Percentiles rank a stretch among this genome's conserved stretches.
phyloP scores from a whole-genome alignment of 2,888 invertebrate genomes.

The Athripsodes cinereus region DNA sequence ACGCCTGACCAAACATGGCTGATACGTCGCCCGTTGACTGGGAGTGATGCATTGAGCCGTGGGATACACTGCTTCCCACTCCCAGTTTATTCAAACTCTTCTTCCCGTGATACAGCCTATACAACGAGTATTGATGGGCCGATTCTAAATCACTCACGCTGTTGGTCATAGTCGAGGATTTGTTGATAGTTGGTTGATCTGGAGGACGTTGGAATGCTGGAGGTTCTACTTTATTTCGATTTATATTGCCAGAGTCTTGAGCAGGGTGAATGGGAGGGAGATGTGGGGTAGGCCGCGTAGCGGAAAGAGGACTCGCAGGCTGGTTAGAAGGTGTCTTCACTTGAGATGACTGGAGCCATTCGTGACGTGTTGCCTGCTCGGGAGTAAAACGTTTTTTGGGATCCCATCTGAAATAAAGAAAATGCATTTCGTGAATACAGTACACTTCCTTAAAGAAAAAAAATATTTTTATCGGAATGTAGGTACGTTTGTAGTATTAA shows the following conservation, averaged over 20 bases:
- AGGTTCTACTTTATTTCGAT: conserved; percentile 34
- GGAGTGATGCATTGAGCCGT: conserved; percentile 48
- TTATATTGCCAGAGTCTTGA: conserved; percentile 8
- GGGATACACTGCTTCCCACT: conserved; percentile 22
- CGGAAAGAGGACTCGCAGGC: conserved; percentile 41
- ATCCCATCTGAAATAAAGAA: conserved; percentile 68
- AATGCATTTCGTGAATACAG: too few relatives aligned
- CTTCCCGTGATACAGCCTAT: conserved; percentile 38
- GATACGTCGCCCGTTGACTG: conserved; percentile 61
- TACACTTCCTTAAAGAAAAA: too few relatives aligned
- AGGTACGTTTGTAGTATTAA: too few relatives aligned
- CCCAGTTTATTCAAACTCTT: conserved; percentile 28
- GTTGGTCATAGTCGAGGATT: conserved; percentile 29
- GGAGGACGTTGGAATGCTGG: conserved; percentile 36
- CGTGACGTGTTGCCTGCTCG: conserved; percentile 84
- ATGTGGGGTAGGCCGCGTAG: conserved; percentile 38
- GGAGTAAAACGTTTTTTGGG: conserved; percentile 86
- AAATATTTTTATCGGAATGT: too few relatives aligned
- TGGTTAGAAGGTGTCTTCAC: conserved; percentile 45
- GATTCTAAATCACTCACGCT: conserved; percentile 33
- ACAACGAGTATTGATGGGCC: conserved; percentile 38
- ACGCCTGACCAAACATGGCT: conserved; percentile 59
- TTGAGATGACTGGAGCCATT: conserved; percentile 66
- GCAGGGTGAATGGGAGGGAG: conserved; percentile 20
- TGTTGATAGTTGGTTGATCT: conserved; percentile 35